Base-by-base conservation (phyloP, 35 echinoderm and acorn worm species). In the Holothuria glaberrima region DNA sequence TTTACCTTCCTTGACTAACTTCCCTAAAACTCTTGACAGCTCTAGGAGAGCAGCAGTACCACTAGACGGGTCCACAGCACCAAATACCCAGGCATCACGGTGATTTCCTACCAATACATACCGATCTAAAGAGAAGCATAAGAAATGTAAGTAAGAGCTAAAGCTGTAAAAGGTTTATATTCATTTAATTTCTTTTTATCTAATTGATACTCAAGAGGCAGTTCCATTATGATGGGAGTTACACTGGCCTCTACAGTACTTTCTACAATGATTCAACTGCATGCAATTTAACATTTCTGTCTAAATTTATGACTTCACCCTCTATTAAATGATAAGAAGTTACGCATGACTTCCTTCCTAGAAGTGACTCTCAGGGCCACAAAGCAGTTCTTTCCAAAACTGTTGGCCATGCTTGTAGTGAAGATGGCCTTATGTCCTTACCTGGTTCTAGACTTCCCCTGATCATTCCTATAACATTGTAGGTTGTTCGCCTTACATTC, bases 1-100 rank as follows among this genome's bases (percentile, higher is more conserved):
- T n/a, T 88, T 68, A 92, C 92, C 81, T 85, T 83, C 81, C 64
- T 78, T 94, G 33, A 94, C 79, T 50, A 94, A 68, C 31, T 90
- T 90, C 30, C 78, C 80, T 57, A 97, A 88, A 3, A 75, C 92
- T 89, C 92, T 94, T 2, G 92, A 87, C 66, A 97, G 32, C 80
- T 97, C 95, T 19, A 97, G 44, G 72, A 97, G 80, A 68, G 70
- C 89, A 61, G 95, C 95, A 20, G 95, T 97, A 9, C 95, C 95
- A 79, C 95, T 97, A 0, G 92, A 94, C n/a, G 95, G 95, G 86
- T 97, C 95, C 9, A 94, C 92, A 50, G 95, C 92, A 70, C 95
- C 95, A 88, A 91, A 97, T 7, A 97, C 95, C 95, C 95, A 95
- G 6, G 88, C 94, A 74, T 96, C 94, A 48, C 91, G 79, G 72